Conservation (phyloP, 2,113 vertebrate genomes). For the Leucopternis melanops region DNA sequence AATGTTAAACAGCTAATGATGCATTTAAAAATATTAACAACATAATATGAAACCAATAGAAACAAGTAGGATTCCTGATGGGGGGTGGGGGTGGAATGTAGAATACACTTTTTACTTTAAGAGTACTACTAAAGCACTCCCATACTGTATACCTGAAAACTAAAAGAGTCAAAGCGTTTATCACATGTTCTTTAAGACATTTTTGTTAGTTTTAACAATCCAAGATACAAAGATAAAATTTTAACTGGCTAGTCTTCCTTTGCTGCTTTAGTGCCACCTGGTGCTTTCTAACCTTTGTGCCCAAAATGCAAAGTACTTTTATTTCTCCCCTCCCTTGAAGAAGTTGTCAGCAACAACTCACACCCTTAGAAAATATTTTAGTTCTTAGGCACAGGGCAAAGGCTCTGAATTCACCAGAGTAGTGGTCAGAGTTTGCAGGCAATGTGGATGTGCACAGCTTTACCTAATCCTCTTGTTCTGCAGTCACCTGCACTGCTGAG, state of each 20-base stretch:
- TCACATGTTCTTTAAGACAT: not conserved
- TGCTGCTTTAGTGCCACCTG: not conserved
- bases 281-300: not conserved
- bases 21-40: not conserved
- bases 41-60: not conserved
- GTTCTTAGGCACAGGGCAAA: not conserved
- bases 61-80: not conserved
- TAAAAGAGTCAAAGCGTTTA: not conserved
- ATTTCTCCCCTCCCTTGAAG: not conserved
- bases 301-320: not conserved
- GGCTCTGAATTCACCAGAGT: not conserved
- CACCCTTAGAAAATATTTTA: not conserved
- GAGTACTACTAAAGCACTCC: not conserved
- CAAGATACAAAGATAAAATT: not conserved
- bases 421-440: not conserved
- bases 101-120: not conserved
- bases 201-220: slow-evolving; percentile 16
- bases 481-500: not conserved
- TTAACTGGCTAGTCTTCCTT: not conserved
- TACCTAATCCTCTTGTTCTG: not conserved
- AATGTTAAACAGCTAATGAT: not conserved
- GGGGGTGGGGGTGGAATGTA: no score
- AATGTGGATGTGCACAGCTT: not conserved
- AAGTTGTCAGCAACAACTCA: not conserved
- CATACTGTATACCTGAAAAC: not conserved